Evolutionary conservation across 2,797 vertebrate species (phyloP).

Genomic region (Pempheris klunzingeri): DNA sequence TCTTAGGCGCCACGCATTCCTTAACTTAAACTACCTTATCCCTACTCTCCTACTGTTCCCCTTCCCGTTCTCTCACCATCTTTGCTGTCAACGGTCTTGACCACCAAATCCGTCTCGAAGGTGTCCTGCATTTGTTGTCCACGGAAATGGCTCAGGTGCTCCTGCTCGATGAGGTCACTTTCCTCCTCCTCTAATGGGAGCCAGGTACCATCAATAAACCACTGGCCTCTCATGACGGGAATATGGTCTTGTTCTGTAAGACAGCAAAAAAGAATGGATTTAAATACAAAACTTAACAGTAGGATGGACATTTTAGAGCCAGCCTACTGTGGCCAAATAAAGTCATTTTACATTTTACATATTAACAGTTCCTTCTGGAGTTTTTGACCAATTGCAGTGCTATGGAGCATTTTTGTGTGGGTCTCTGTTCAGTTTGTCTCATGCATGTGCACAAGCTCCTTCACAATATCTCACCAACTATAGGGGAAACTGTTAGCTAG

Average conservation of each 20-base stretch:
- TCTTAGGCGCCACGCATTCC: neutral
- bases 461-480: no score
- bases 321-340: neutral
- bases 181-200: conserved; percentile 97
- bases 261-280: neutral
- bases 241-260: conserved; percentile 93
- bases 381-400: neutral
- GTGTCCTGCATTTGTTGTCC: conserved; percentile 94
- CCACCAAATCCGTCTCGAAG: conserved; percentile 92
- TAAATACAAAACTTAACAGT: neutral
- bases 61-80: conserved; percentile 89
- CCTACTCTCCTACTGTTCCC: neutral
- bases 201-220: conserved; percentile 98
- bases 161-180: conserved; percentile 94
- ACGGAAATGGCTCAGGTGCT: conserved; percentile 93
- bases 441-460: no score
- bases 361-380: no score
- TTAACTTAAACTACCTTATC: neutral
- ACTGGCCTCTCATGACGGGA: conserved; percentile 97
- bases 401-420: no score
- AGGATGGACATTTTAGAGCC: neutral
- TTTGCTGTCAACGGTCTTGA: conserved; percentile 94
- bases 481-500: no score
- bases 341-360: neutral
- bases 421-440: no score